Conservation (phyloP, 2,888 invertebrate species). For the Heteropelma amictum region DNA sequence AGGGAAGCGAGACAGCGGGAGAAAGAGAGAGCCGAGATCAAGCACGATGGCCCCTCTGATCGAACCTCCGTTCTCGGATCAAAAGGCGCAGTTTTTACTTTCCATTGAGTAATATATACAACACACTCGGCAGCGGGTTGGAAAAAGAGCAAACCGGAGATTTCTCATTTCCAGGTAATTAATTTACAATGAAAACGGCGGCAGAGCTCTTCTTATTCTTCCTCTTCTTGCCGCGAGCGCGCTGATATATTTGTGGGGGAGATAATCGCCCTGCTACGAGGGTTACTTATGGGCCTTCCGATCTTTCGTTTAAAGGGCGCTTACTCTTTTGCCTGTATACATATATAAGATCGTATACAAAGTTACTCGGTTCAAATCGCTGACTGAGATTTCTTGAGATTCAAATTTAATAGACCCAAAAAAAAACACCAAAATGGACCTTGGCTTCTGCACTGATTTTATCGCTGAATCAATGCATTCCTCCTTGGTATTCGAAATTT, state of each 20-base stretch:
- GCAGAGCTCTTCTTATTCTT: constrained; percentile 36
- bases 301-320: constrained; percentile 56
- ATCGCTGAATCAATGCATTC: constrained; percentile 20
- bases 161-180: constrained; percentile 78
- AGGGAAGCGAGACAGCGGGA: background rate
- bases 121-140: constrained; percentile 47
- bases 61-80: constrained; percentile 59
- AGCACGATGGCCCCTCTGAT: too few relatives aligned
- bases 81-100: constrained; percentile 75
- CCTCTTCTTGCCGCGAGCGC: constrained; percentile 37
- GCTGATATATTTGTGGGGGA: constrained; percentile 24
- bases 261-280: constrained; percentile 70
- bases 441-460: constrained; percentile 1
- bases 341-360: background rate
- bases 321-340: constrained; percentile 8
- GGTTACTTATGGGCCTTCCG: constrained; percentile 70
- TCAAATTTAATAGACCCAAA: constrained; percentile 13
- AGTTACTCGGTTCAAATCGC: constrained; percentile 16
- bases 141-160: constrained; percentile 74
- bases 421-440: constrained; percentile 20
- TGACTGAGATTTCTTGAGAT: constrained; percentile 19
- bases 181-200: constrained; percentile 77
- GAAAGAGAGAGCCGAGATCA: background rate
- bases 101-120: constrained; percentile 66
- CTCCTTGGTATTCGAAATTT: constrained; percentile 25